Evolutionary conservation across 2,797 vertebrate species (phyloP), one percentile per base, ranked within the genome.

Genomic region (Amniataba percoides): DNA sequence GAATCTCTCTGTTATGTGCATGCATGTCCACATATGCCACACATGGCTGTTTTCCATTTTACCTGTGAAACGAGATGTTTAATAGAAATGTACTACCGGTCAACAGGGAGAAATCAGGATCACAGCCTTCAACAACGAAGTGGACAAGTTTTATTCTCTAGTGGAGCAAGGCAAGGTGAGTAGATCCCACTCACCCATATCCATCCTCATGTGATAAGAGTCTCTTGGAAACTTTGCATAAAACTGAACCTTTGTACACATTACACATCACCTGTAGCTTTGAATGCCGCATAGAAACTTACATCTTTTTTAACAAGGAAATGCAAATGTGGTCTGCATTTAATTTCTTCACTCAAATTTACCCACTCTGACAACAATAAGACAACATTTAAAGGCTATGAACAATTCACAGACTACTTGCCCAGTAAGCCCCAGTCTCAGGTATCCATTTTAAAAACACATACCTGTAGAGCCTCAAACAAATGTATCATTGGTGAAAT

Each of bases 101-200:
- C 81, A 75, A 79, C 93, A 99, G 98, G 98, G 97, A 46, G 98
- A 99, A 93, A 99, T 99, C 92, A 96, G 91, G 95, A 96, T 97
- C 71, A 97, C 98, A 43, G 98, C 96, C 82, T 99, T 99, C 93
- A 99, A 97, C 71, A 96, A 97, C 2, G 97, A 99, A 92, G 98
- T 93, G 91, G 98, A 99, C 94, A 98, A 95, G 93, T 99, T 97
- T 94, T 98, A 95, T 93, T 89, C 97, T 23, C 94, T 99, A 48
- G 94, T 99, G 82, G 98, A 99, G 89, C 90, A 97, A 91, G 97
- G 97, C 91, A 98, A 99, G 97, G 98, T 99, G 95, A 93, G 91
- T 66, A 75, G 40, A 71, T 74, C n/a, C 64, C 68, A 76, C 64
- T 83, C 62, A 64, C 60, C 48, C 43, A n/a, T 34, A 49, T 71